These are phyloP conservation scores for Caenorhabditis sp. DNA, from an alignment of 2,888 invertebrate species.

Conservation along the genomic window DNA sequence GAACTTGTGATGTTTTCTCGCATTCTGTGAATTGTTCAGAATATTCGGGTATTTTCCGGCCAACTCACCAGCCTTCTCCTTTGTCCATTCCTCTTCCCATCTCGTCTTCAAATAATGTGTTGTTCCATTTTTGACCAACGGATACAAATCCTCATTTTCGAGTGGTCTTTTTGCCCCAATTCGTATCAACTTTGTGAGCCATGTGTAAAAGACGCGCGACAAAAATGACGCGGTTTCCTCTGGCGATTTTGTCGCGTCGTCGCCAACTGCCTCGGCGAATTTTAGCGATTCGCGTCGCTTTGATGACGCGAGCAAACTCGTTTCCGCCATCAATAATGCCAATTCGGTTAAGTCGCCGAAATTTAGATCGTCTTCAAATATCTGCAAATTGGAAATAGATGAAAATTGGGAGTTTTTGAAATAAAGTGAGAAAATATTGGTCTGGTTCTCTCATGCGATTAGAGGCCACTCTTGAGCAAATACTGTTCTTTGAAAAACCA, in stretches of 20 bases:
- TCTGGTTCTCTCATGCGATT: too few relatives aligned
- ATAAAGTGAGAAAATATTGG: too few relatives aligned
- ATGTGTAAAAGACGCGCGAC: conserved; percentile 47
- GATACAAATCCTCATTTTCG: conserved; percentile 22
- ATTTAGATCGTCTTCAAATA: conserved; percentile 21
- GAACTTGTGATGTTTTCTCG: conserved; percentile 13
- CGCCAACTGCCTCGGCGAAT: too few relatives aligned
- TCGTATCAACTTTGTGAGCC: conserved; percentile 30
- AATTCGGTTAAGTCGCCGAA: conserved; percentile 24
- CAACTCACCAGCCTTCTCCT: conserved; percentile 16
- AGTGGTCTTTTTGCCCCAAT: conserved; percentile 29
- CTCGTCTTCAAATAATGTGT: conserved; percentile 25
- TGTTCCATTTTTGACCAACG: conserved; percentile 25
- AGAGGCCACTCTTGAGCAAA: too few relatives aligned
- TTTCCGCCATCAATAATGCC: conserved; percentile 37
- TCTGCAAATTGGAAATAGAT: conserved; percentile 5
- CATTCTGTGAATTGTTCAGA: not conserved
- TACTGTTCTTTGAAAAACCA: too few relatives aligned
- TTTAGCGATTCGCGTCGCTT: not conserved
- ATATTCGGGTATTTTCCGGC: not conserved
- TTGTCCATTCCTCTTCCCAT: conserved; percentile 26
- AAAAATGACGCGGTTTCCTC: conserved; percentile 41
- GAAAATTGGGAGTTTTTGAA: too few relatives aligned
- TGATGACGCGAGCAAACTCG: conserved; percentile 19
- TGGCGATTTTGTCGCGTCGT: conserved; percentile 5